Evolutionary conservation across 2,888 invertebrate genomes (phyloP).

Genomic region (Erebia aethiops): DNA sequence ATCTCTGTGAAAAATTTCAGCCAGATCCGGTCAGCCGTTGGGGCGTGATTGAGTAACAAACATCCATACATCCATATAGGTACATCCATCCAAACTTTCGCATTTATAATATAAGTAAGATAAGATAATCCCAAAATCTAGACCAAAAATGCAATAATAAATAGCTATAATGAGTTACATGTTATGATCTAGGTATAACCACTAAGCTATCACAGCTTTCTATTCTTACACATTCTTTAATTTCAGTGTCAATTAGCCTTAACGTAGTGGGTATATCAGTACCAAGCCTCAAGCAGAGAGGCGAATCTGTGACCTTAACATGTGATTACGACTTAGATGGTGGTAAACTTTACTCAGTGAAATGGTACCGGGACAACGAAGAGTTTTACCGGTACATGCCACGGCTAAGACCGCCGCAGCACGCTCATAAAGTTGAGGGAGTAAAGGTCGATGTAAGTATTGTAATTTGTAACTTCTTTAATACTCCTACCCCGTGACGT

Average conservation of each 20-base stretch:
- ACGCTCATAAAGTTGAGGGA: slow-evolving; percentile 84
- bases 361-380: slow-evolving; percentile 86
- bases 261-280: slow-evolving; percentile 80
- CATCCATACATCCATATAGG: too few relatives aligned
- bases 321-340: slow-evolving; percentile 85
- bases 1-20: too few relatives aligned
- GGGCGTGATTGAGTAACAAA: too few relatives aligned
- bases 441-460: slow-evolving; percentile 85
- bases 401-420: slow-evolving; percentile 83
- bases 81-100: too few relatives aligned
- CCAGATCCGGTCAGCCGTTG: too few relatives aligned
- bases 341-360: slow-evolving; percentile 85
- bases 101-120: too few relatives aligned
- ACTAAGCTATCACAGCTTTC: not conserved
- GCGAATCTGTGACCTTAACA: slow-evolving; percentile 80
- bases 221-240: not conserved
- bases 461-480: not conserved
- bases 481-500: too few relatives aligned
- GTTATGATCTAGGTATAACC: not conserved
- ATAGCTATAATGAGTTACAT: too few relatives aligned
- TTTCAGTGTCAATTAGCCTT: slow-evolving; percentile 65
- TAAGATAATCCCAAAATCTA: too few relatives aligned
- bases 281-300: slow-evolving; percentile 81
- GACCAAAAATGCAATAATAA: too few relatives aligned
- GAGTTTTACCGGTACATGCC: slow-evolving; percentile 87